These are phyloP conservation scores for Pandemis heparana DNA, from an alignment of 2,888 invertebrate genomes.

Conservation along the genomic window DNA sequence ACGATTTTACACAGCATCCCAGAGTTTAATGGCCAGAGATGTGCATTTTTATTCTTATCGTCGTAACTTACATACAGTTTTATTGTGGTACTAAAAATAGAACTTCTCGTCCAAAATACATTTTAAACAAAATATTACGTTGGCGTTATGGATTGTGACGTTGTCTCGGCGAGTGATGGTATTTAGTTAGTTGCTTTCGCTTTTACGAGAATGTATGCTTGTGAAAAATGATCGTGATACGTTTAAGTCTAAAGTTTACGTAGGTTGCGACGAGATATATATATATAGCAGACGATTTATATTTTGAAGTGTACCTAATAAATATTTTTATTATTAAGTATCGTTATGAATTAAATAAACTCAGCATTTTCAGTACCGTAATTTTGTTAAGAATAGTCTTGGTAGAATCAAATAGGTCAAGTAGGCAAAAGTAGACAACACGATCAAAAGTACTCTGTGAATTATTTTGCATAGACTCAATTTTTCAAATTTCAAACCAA, in stretches of 20 bases:
- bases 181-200: slow-evolving; percentile 21
- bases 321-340: background rate
- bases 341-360: background rate
- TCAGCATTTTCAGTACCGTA: no score
- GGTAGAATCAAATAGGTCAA: no score
- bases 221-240: slow-evolving; percentile 12
- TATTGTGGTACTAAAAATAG: slow-evolving; percentile 43
- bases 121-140: slow-evolving; percentile 24
- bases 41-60: slow-evolving; percentile 52
- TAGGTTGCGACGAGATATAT: background rate
- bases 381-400: no score
- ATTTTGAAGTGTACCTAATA: background rate
- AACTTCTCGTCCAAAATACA: slow-evolving; percentile 38
- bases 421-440: no score
- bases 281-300: slow-evolving; percentile 1
- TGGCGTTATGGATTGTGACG: slow-evolving; percentile 46
- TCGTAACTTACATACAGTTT: slow-evolving; percentile 42
- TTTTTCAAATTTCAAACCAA: no score
- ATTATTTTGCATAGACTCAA: no score
- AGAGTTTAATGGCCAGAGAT: slow-evolving; percentile 51
- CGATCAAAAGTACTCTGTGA: no score
- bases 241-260: slow-evolving; percentile 8
- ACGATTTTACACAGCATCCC: slow-evolving; percentile 51
- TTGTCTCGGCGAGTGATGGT: slow-evolving; percentile 15
- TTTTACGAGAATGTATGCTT: slow-evolving; percentile 14